A percentile compares a stretch with the other conserved stretches of the same genome.
Conservation (phyloP, 2,888 invertebrate genomes). For the Neocrepidodera transversa region DNA sequence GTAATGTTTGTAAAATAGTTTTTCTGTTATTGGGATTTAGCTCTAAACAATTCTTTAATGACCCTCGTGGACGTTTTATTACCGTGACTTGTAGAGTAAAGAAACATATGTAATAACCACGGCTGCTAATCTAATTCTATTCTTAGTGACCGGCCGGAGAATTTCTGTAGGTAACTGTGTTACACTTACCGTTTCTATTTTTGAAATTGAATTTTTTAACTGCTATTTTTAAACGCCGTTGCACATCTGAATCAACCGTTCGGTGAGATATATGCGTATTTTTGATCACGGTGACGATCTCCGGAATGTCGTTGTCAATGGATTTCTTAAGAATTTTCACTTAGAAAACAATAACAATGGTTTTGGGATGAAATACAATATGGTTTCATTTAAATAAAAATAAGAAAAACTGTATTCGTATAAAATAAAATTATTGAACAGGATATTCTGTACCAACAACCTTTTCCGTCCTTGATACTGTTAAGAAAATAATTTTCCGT, state of each 20-base stretch:
- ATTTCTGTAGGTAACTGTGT: constrained; percentile 39
- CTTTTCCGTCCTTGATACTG: too few relatives aligned
- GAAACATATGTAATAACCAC: neutral
- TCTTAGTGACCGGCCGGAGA: constrained; percentile 16
- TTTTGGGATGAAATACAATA: too few relatives aligned
- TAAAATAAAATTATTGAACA: too few relatives aligned
- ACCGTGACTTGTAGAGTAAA: neutral
- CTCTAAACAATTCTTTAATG: neutral
- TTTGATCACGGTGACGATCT: constrained; percentile 3
- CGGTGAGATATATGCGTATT: constrained; percentile 14
- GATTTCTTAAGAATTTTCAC: too few relatives aligned
- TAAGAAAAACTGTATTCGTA: too few relatives aligned
- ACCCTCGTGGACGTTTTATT: neutral
- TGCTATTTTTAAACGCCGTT: constrained; percentile 23
- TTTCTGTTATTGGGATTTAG: too few relatives aligned
- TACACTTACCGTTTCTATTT: constrained; percentile 37
- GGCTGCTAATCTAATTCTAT: constrained; percentile 13
- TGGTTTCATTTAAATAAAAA: too few relatives aligned
- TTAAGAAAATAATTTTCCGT: too few relatives aligned
- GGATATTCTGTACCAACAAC: too few relatives aligned
- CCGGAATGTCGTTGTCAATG: constrained; percentile 13
- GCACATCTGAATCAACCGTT: constrained; percentile 21
- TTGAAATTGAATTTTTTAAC: constrained; percentile 26
- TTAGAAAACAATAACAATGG: too few relatives aligned
- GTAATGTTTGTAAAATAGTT: too few relatives aligned